Conservation (phyloP, 2,797 vertebrate genomes). For the Pelobates cultripes region DNA sequence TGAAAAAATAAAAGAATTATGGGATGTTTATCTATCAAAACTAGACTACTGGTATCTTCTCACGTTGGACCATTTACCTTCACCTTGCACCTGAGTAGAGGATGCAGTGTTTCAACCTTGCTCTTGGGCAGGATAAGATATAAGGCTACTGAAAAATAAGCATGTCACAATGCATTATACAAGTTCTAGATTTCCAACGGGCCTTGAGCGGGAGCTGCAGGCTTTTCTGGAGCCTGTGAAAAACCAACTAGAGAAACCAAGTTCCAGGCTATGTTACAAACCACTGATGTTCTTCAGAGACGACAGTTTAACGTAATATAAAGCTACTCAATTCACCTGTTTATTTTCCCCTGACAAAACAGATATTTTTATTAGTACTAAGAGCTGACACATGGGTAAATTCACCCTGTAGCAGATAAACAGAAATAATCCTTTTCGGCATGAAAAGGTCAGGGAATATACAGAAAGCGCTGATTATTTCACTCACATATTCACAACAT, state of each 20-base stretch:
- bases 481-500: background rate
- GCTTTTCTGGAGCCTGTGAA: slow-evolving; percentile 15
- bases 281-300: slow-evolving; percentile 32
- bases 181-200: background rate
- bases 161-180: slow-evolving; percentile 25
- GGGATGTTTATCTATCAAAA: too few species aligned
- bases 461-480: slow-evolving; percentile 12
- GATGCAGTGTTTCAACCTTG: too few species aligned
- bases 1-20: too few species aligned
- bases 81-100: background rate
- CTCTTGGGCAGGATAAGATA: background rate
- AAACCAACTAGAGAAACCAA: slow-evolving; percentile 8
- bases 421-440: slow-evolving; percentile 16
- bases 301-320: slow-evolving; percentile 31
- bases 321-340: slow-evolving; percentile 38
- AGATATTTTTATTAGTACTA: slow-evolving; percentile 32
- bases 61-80: background rate
- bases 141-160: background rate
- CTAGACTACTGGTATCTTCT: too few species aligned
- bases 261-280: slow-evolving; percentile 29
- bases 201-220: slow-evolving; percentile 8
- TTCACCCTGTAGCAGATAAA: slow-evolving; percentile 13
- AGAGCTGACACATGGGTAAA: slow-evolving; percentile 31
- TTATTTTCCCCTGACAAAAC: slow-evolving; percentile 33
- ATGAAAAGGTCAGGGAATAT: slow-evolving; percentile 33